Evolutionary conservation across 2,113 vertebrate species (phyloP).

Genomic region (Apistogramma diplotaenia): DNA sequence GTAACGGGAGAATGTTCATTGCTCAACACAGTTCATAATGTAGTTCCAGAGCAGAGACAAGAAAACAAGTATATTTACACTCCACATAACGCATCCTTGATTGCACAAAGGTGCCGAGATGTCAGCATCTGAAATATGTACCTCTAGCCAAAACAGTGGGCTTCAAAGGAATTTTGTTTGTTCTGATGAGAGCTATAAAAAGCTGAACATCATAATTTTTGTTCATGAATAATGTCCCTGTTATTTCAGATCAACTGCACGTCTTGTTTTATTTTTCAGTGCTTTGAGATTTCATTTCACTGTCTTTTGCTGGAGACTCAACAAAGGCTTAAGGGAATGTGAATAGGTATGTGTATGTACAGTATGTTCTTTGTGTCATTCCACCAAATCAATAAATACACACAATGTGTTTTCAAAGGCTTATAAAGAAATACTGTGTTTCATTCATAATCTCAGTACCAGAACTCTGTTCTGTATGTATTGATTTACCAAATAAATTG

Average conservation of each 20-base stretch:
- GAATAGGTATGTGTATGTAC: background rate
- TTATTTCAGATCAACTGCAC: background rate
- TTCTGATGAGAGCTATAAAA: background rate
- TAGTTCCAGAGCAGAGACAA: background rate
- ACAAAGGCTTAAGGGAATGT: background rate
- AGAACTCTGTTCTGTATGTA: background rate
- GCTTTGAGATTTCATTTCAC: background rate
- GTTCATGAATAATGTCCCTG: background rate
- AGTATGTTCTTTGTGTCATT: background rate
- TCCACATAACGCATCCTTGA: background rate
- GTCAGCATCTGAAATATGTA: background rate
- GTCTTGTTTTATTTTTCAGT: background rate
- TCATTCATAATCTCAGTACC: background rate
- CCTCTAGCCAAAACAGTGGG: background rate
- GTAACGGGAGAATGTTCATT: conserved; percentile 12
- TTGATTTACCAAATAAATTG: background rate
- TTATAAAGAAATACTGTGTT: background rate
- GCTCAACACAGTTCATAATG: conserved; percentile 33
- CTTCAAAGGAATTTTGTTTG: background rate
- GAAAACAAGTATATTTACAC: background rate
- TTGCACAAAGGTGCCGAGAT: background rate
- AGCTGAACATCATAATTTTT: background rate
- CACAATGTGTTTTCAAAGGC: too few species aligned
- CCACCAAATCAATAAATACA: background rate
- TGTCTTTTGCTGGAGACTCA: background rate